phyloP scores from a whole-genome alignment of 2,888 invertebrate genomes.

The Protodeltote pygarga region DNA sequence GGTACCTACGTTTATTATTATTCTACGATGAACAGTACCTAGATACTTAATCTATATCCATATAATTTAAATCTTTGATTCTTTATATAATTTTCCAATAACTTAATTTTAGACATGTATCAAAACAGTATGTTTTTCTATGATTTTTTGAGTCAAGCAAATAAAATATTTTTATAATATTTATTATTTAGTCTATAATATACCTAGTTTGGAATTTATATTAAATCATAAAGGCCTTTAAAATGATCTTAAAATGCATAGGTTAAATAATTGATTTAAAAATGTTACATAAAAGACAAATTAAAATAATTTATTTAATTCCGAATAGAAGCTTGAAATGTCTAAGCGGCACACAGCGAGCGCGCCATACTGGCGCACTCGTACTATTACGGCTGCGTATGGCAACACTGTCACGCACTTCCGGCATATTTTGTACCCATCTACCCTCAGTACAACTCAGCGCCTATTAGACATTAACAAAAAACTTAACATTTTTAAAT shows the following conservation, averaged over 20 bases:
- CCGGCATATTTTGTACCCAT: conserved; percentile 67
- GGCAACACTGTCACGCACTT: conserved; percentile 75
- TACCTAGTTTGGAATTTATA: too few species aligned
- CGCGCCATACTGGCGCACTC: conserved; percentile 42
- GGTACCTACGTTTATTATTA: too few species aligned
- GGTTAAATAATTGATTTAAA: conserved; percentile 3
- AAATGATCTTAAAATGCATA: background rate
- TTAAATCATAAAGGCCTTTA: background rate
- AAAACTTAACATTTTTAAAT: conserved; percentile 72
- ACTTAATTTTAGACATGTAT: conserved; percentile 11
- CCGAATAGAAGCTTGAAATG: conserved; percentile 11
- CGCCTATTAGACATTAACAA: conserved; percentile 79
- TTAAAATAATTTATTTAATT: conserved; percentile 13
- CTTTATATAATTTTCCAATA: conserved; percentile 7
- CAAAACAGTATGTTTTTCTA: conserved; percentile 8
- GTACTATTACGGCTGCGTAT: conserved; percentile 73
- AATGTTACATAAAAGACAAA: conserved; percentile 2
- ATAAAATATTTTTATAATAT: background rate
- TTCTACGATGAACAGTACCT: too few species aligned
- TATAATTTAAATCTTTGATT: conserved; percentile 22
- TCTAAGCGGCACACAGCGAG: conserved; percentile 8
- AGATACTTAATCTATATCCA: conserved; percentile 18
- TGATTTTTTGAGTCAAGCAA: background rate
- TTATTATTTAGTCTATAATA: too few species aligned
- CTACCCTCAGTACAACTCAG: conserved; percentile 76